Evolutionary conservation across 2,888 invertebrate species (phyloP).

Genomic region (Steinernema carpocapsae): DNA sequence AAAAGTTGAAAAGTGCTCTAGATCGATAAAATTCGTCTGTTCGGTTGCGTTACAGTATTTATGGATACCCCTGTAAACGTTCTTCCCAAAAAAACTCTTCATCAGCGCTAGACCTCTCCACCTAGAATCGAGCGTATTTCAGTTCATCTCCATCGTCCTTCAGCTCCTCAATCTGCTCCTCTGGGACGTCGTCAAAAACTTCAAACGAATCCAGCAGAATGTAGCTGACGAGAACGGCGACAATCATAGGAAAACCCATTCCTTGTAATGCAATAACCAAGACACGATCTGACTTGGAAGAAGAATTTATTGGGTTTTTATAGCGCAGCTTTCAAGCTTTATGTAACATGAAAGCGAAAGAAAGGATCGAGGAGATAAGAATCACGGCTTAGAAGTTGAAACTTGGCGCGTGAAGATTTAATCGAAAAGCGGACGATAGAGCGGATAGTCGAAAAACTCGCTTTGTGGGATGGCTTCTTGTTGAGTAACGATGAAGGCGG

Average conservation of each 20-base stretch:
- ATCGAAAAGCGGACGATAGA: conserved; percentile 13
- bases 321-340: neutral
- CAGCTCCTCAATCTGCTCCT: neutral
- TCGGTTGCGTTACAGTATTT: too few species aligned
- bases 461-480: neutral
- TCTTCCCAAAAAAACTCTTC: too few species aligned
- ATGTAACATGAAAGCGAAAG: neutral
- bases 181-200: neutral
- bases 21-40: too few species aligned
- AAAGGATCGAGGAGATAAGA: neutral
- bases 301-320: neutral
- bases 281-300: neutral
- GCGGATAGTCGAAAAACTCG: conserved; percentile 7
- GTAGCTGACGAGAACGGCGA: neutral
- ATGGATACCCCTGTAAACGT: too few species aligned
- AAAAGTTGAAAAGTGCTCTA: too few species aligned
- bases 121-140: too few species aligned
- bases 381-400: neutral
- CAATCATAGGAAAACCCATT: neutral
- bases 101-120: too few species aligned
- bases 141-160: too few species aligned
- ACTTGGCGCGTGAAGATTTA: neutral
- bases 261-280: neutral
- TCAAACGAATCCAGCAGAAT: neutral
- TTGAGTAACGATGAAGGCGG: neutral